Evolutionary conservation across 2,113 vertebrate species (phyloP).

Genomic region (Hyla sarda): DNA sequence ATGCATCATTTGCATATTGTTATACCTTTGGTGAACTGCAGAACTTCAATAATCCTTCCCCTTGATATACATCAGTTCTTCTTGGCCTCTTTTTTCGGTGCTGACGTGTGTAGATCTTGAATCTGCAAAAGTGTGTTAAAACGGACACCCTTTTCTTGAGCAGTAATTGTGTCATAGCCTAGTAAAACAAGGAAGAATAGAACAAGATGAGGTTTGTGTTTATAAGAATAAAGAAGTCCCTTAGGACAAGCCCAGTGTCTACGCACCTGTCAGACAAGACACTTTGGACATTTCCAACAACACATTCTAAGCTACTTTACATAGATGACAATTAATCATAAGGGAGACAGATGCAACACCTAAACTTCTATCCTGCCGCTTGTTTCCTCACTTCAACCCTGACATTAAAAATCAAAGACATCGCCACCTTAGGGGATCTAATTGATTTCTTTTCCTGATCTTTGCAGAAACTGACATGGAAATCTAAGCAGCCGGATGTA

Average conservation of each 20-base stretch:
- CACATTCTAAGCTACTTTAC: slow-evolving; percentile 1
- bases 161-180: background rate
- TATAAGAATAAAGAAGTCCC: background rate
- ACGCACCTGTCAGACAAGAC: slow-evolving; percentile 11
- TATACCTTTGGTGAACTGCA: slow-evolving; percentile 31
- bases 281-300: background rate
- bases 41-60: slow-evolving; percentile 26
- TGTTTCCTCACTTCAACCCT: slow-evolving; percentile 65
- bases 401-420: slow-evolving; percentile 71
- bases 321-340: slow-evolving; percentile 68
- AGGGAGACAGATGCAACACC: slow-evolving; percentile 68
- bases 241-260: background rate
- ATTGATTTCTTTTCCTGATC: slow-evolving; percentile 74
- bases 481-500: slow-evolving; percentile 95
- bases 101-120: background rate
- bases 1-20: slow-evolving; percentile 37
- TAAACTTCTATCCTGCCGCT: slow-evolving; percentile 67
- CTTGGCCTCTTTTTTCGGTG: background rate
- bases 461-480: slow-evolving; percentile 96
- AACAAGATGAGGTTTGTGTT: background rate
- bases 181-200: background rate
- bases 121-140: slow-evolving; percentile 1
- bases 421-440: slow-evolving; percentile 67
- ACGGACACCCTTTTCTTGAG: background rate
- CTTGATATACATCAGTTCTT: slow-evolving; percentile 20